Evolutionary conservation across 1,140 invertebrate genomes (phyloP), one percentile per base, ranked within the genome.

Genomic region (Acromyrmex charruanus): DNA sequence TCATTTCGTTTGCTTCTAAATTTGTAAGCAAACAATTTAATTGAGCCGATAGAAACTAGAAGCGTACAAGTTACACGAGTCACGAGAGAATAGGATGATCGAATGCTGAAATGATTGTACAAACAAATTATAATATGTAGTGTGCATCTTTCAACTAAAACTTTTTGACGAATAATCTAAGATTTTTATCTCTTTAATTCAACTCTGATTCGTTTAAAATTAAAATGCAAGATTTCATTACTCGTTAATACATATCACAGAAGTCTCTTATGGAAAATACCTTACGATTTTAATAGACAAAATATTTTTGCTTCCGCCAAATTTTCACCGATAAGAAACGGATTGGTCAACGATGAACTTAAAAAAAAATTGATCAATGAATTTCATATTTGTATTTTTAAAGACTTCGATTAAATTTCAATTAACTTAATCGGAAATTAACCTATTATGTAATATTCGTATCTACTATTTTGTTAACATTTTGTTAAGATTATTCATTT

Each of bases 21-120:
- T 84, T 18, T 84, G 28, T 84, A 84, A 75, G 80, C 55, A 84
- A 84, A 84, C 58, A 84, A 84, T 84, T 75, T 84, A 84, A 74
- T 75, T 84, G 80, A 84, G 80, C 55, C 39, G 80, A 84, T 84
- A 74, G 28, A 84, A 84, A 75, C 55, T 31, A n/a, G n/a, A 80
- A 51, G 55, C 63, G 9, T 25, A 59, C 28, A 61, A 61, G 55
- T 63, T 39, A 35, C 51, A 35, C 59, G 10, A 35, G 21, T 74
- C 28, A 74, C 31, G 31, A 71, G 16, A 25, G 25, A 16, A 10
- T 6, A 75, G 44, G 49, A 58, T 59, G 39, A 35, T 35, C 55
- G 14, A 55, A 74, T 74, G 65, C n/a, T 49, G 35, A 21, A 49
- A 44, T 12, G n/a, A 58, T 71, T 39, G 16, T 39, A 14, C 18